Percentiles rank a stretch among this genome's conserved stretches.
phyloP scores from a whole-genome alignment of 2,797 vertebrate genomes.

The Mycteria americana region DNA sequence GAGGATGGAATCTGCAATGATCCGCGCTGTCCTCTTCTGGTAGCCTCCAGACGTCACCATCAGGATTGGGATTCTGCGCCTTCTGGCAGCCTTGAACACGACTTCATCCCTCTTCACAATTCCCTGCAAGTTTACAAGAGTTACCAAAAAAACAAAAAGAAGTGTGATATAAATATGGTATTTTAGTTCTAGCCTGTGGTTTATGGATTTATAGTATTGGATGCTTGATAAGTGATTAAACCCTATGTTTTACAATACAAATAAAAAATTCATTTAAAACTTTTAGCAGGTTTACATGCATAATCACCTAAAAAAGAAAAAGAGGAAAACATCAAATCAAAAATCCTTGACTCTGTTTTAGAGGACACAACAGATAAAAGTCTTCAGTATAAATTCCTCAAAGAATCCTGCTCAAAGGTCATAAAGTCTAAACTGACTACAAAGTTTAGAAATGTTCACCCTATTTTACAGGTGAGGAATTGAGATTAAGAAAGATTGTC shows the following conservation, averaged over 20 bases:
- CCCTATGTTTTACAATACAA: background rate
- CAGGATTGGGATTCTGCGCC: constrained; percentile 84
- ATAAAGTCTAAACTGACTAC: background rate
- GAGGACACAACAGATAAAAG: background rate
- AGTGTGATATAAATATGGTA: rapidly evolving
- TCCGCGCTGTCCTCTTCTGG: constrained; percentile 92
- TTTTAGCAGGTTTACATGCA: background rate
- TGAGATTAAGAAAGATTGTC: background rate
- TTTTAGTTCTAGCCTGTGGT: background rate
- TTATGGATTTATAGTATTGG: background rate
- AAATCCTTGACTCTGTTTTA: background rate
- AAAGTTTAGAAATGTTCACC: background rate
- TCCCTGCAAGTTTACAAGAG: constrained; percentile 75
- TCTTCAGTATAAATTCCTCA: background rate
- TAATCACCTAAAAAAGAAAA: background rate
- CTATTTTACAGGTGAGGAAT: background rate
- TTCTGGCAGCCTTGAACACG: constrained; percentile 85
- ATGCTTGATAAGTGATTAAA: background rate
- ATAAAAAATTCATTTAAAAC: background rate
- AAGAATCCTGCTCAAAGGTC: background rate
- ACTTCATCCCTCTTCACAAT: constrained; percentile 90
- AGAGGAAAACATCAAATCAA: background rate
- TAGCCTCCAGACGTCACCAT: constrained; percentile 97
- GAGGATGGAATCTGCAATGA: constrained; percentile 96
- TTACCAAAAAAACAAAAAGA: background rate